Base-by-base conservation (phyloP, 2,888 invertebrate genomes). In the Salticus scenicus region DNA sequence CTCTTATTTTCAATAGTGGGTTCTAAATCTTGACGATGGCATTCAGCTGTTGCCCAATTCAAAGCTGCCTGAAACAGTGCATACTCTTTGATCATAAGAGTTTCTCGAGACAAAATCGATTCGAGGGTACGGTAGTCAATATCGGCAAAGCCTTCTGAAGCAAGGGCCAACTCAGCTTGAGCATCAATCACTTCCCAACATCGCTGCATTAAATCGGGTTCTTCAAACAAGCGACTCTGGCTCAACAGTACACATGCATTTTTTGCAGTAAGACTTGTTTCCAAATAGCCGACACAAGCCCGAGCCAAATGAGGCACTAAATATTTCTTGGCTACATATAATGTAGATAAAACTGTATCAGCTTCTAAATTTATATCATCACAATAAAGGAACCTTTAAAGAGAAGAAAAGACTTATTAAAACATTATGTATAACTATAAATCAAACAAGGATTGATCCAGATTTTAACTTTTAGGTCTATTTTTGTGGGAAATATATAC, bases 101-200 rank as follows among this genome's bases (percentile, higher is more conserved):
- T 98, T 92, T 98, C 98, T 88, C 98, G 94, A 76, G 95, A 95
- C 89, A 98, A 93, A 89, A 98, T 97, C 84, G 96, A 96, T 91
- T 97, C 96, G 89, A 98, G 93, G 31, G 98, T 98, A 89, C 96
- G 95, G 90, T 96, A 94, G 92, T 98, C 98, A 90, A 98, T 97
- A 91, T 98, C 98, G 88, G 96, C 95, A 92, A 98, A 98, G 89
- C 98, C 98, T 90, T 98, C 98, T 0, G 98, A 97, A 89, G 95
- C 95, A 89, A 98, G 94, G 82, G 98, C 98, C 95, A 98, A 96
- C 93, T 98, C 97, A 90, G 98, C 98, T 96, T 96, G 92, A 78
- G 98, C 98, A 92, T 98, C 98, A 91, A 98, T 98, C 88, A 98
- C 98, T 93, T 97, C 97, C 97, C 97, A 97, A 93, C 97, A 97